phyloP scores from a whole-genome alignment of 1,140 invertebrate species.

The Brachionus plicatilis region DNA sequence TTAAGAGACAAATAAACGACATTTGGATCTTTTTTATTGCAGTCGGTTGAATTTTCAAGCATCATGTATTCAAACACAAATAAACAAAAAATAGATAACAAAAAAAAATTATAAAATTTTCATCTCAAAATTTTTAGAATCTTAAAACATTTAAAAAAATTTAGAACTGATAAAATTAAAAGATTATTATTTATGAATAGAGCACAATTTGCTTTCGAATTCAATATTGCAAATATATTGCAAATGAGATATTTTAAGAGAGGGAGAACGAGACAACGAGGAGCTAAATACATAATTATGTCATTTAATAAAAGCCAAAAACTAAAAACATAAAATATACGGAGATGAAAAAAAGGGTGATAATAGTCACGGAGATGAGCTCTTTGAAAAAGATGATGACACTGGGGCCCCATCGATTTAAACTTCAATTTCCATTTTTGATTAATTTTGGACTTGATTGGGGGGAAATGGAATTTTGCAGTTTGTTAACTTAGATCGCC shows the following conservation, averaged over 20 bases:
- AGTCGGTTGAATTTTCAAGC: background rate
- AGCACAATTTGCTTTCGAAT: background rate
- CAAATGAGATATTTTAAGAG: background rate
- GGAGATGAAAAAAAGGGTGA: background rate
- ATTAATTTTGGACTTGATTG: background rate
- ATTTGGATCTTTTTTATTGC: background rate
- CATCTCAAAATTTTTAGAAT: background rate
- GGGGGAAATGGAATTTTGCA: background rate
- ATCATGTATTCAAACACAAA: background rate
- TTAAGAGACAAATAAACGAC: background rate
- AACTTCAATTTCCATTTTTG: background rate
- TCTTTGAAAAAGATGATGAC: background rate
- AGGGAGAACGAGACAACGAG: background rate
- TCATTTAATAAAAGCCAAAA: slow-evolving; percentile 1
- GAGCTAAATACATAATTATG: slow-evolving; percentile 26
- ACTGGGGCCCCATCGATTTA: background rate
- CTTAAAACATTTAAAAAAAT: background rate
- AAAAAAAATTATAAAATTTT: background rate
- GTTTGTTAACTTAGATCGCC: background rate
- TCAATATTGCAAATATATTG: slow-evolving; percentile 28
- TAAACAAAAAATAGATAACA: background rate
- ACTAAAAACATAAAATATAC: background rate
- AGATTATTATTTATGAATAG: background rate
- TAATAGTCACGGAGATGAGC: background rate
- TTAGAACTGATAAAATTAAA: background rate